phyloP scores from a whole-genome alignment of 1,140 invertebrate genomes.

The honey bee (Apis mellifera) region DNA sequence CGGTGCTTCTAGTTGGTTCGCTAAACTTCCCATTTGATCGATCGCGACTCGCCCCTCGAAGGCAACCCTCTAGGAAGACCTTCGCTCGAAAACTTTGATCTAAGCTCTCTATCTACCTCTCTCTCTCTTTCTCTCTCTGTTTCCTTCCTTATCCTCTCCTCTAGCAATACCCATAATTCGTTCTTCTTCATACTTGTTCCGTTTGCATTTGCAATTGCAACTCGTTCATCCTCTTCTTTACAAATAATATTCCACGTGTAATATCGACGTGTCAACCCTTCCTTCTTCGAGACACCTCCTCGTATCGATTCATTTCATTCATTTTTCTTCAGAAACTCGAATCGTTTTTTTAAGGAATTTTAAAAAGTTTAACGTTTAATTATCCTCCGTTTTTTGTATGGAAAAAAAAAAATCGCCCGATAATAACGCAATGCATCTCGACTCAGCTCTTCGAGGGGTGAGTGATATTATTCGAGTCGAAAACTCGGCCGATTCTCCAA shows the following conservation, averaged over 20 bases:
- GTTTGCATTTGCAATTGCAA: no score
- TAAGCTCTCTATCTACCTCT: constrained; percentile 17
- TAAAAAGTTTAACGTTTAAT: no score
- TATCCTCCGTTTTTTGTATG: no score
- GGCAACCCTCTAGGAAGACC: constrained; percentile 48
- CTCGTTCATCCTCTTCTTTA: no score
- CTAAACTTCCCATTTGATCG: constrained; percentile 73
- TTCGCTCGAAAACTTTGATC: constrained; percentile 55
- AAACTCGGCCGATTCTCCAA: constrained; percentile 44
- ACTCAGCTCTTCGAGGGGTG: constrained; percentile 56
- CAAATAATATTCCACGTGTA: no score
- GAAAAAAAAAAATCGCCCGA: neutral
- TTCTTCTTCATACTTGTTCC: no score
- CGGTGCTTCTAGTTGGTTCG: constrained; percentile 88
- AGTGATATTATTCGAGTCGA: constrained; percentile 25
- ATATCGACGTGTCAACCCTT: no score
- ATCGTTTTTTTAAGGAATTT: no score
- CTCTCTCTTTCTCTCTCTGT: neutral
- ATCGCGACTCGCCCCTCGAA: constrained; percentile 65
- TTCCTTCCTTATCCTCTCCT: neutral
- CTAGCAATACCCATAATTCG: no score
- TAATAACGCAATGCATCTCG: constrained; percentile 3
- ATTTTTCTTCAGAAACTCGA: no score
- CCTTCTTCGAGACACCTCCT: no score
- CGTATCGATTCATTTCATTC: no score